Conservation (phyloP, 2,797 vertebrate genomes). For the Crax fasciolata region DNA sequence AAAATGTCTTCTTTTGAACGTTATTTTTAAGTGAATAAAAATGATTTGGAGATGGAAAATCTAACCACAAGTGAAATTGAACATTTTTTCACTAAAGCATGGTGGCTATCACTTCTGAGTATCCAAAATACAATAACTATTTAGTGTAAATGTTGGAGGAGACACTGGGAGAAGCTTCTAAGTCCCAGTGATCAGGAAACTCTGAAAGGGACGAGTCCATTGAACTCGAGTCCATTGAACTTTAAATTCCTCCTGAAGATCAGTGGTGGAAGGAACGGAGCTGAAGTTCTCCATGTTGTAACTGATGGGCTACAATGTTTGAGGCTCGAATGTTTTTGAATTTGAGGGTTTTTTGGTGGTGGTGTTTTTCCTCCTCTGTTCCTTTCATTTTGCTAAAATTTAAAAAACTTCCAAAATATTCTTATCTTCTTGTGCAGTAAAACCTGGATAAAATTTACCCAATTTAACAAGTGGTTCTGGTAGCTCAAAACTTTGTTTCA, state of each 20-base stretch:
- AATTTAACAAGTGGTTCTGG: neutral
- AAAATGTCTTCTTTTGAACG: neutral
- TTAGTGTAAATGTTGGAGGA: neutral
- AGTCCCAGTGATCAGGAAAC: neutral
- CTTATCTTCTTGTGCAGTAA: rapidly evolving
- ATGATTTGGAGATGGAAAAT: neutral
- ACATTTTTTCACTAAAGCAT: neutral
- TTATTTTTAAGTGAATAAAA: neutral
- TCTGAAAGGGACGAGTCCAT: neutral
- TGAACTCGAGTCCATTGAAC: neutral
- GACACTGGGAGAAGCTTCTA: neutral
- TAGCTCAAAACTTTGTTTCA: neutral
- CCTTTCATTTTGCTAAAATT: neutral
- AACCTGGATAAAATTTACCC: neutral
- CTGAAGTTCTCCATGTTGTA: neutral
- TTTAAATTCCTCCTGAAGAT: neutral
- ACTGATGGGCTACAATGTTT: rapidly evolving
- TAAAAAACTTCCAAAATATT: neutral
- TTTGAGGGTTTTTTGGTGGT: neutral
- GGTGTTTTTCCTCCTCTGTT: neutral
- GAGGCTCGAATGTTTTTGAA: neutral
- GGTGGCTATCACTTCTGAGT: neutral
- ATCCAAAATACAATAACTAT: neutral
- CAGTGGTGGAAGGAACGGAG: neutral
- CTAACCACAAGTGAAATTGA: neutral